Conservation (phyloP, 2,113 vertebrate genomes). For the Paratilapia polleni region DNA sequence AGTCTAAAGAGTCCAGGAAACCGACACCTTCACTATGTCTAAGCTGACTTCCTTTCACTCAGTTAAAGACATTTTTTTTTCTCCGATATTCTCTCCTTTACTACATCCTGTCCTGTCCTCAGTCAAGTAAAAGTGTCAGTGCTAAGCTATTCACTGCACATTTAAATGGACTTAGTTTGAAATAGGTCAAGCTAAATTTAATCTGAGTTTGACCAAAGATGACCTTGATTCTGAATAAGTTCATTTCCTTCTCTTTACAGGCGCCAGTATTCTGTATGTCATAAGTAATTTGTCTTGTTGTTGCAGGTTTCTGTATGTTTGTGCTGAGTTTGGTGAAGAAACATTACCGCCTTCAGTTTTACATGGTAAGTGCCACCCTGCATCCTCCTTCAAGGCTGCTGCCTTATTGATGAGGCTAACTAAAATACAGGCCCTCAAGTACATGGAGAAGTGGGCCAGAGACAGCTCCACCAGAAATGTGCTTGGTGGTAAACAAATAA, state of each 20-base stretch:
- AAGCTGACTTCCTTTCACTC: neutral
- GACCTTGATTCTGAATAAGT: constrained; percentile 10
- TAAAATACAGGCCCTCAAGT: neutral
- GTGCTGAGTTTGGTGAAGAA: constrained; percentile 99
- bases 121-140: neutral
- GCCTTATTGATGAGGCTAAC: constrained; percentile 47
- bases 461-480: neutral
- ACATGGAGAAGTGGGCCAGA: constrained; percentile 10
- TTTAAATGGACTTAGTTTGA: constrained; percentile 18
- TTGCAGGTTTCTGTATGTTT: constrained; percentile 97
- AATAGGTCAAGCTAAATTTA: constrained; percentile 52
- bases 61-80: neutral
- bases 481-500: neutral
- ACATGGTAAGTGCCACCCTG: constrained; percentile 89
- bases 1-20: neutral
- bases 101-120: neutral
- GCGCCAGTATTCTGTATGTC: neutral
- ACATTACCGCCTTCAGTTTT: constrained; percentile 98
- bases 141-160: neutral
- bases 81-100: neutral
- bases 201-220: constrained; percentile 17
- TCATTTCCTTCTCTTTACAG: neutral
- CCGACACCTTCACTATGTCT: neutral
- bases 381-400: neutral
- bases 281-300: neutral